Conservation (phyloP, 2,888 invertebrate genomes). For the Holacanthella duospinosa region DNA sequence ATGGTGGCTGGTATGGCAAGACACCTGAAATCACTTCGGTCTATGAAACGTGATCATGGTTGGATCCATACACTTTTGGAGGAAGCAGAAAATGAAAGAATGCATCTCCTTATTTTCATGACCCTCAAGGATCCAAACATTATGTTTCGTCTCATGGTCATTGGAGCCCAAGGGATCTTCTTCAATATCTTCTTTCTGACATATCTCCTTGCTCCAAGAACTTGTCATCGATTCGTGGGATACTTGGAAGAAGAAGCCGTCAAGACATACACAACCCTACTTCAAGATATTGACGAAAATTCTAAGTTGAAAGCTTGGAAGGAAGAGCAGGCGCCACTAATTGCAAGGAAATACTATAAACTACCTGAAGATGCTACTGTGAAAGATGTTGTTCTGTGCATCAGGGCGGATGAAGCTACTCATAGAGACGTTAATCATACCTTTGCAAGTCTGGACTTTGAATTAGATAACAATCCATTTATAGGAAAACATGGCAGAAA, state of each 20-base stretch:
- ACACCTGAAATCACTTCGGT: conserved; percentile 40
- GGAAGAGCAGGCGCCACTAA: conserved; percentile 38
- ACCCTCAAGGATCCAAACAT: conserved; percentile 39
- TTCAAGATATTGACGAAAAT: conserved; percentile 39
- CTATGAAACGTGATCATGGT: conserved; percentile 41
- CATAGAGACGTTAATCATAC: conserved; percentile 42
- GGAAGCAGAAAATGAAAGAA: conserved; percentile 43
- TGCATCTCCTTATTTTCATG: conserved; percentile 42
- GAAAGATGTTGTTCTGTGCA: conserved; percentile 40
- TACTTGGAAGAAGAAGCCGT: conserved; percentile 43
- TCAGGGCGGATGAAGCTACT: conserved; percentile 42
- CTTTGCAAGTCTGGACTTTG: conserved; percentile 39
- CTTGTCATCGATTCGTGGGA: conserved; percentile 42
- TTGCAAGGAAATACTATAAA: conserved; percentile 41
- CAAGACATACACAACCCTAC: conserved; percentile 40
- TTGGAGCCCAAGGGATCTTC: conserved; percentile 40
- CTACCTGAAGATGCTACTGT: conserved; percentile 40
- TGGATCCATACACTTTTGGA: conserved; percentile 43
- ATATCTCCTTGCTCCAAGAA: conserved; percentile 40
- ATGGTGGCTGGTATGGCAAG: conserved; percentile 43
- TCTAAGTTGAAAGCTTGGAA: conserved; percentile 39
- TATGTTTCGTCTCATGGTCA: conserved; percentile 39
- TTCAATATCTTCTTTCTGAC: conserved; percentile 40
- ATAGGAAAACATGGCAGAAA: conserved; percentile 5
- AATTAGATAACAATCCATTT: conserved; percentile 23